Base-by-base conservation (phyloP, 2,888 invertebrate genomes). In the Hirtodrosophila duncani region DNA sequence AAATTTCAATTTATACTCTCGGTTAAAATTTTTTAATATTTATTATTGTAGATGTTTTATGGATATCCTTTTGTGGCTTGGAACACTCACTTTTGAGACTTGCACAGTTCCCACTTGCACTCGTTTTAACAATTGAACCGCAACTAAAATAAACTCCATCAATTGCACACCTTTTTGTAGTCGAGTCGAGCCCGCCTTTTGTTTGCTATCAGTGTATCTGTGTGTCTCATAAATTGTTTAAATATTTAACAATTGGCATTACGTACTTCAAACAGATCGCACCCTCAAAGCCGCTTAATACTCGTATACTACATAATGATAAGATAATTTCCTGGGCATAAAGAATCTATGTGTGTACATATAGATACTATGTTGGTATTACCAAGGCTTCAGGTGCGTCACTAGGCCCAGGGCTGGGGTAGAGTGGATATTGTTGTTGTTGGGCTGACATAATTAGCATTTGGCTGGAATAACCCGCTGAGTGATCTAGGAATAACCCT, bases 191-290 rank as follows among this genome's bases (percentile, higher is more conserved):
- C 34, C 26, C 38, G 33, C 39, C 29, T 50, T 49, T 59, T 58
- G 45, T 23, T 38, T 56, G 55, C 38, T 36, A n/a, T n/a, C n/a
- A n/a, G 17, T 34, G 49, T 53, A 20, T 33, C 21, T 43, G 34
- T 44, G 46, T 55, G 60, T 36, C 59, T 63, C 66, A 77, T 68
- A 58, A 68, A 75, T 79, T 81, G 69, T 81, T 82, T 72, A 72
- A 81, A 70, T 70, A 79, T 75, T 67, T 58, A 60, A 64, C 60
- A 63, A 66, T 62, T 55, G 58, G 55, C n/a, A n/a, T 57, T 62
- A 75, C 59, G 31, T 33, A 36, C 21, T 18, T 48, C 66, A 72
- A 60, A 78, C 50, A 63, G 14, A 45, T 41, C 72, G 43, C 72
- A 63, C 72, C 75, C 34, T 20, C 31, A 18, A 39, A 10, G 13